Evolutionary conservation across 1,140 invertebrate species (phyloP).

Genomic region (Heliconius hewitsoni): DNA sequence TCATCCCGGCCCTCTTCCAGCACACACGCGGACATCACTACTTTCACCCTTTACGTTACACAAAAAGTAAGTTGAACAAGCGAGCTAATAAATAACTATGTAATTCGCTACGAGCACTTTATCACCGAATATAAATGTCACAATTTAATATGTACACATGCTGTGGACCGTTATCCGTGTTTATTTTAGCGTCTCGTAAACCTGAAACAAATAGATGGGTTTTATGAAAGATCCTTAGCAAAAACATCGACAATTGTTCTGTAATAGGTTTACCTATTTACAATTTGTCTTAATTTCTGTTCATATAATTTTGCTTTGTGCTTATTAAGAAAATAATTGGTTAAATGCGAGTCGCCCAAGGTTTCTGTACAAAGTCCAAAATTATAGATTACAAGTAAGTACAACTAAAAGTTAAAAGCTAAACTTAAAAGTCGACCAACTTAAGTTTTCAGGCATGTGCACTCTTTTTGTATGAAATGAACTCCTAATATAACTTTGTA

Average conservation of each 20-base stretch:
- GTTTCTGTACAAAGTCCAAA: no score
- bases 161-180: background rate
- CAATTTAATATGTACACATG: constrained; percentile 13
- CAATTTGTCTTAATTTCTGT: no score
- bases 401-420: no score
- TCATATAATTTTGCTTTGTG: no score
- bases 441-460: no score
- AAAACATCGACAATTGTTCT: background rate
- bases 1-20: constrained; percentile 71
- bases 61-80: background rate
- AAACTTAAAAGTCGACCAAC: no score
- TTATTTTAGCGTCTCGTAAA: background rate
- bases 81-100: constrained; percentile 21
- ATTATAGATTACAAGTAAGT: no score
- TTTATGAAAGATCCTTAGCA: background rate
- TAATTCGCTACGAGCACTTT: constrained; percentile 7
- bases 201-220: constrained; percentile 21
- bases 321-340: no score
- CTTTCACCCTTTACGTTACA: constrained; percentile 11
- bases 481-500: no score
- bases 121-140: constrained; percentile 15
- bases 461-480: no score
- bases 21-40: constrained; percentile 71
- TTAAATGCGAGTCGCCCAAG: no score
- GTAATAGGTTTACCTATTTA: no score